phyloP scores from a whole-genome alignment of 2,113 vertebrate genomes.

The Thalassarche chlororhynchos region DNA sequence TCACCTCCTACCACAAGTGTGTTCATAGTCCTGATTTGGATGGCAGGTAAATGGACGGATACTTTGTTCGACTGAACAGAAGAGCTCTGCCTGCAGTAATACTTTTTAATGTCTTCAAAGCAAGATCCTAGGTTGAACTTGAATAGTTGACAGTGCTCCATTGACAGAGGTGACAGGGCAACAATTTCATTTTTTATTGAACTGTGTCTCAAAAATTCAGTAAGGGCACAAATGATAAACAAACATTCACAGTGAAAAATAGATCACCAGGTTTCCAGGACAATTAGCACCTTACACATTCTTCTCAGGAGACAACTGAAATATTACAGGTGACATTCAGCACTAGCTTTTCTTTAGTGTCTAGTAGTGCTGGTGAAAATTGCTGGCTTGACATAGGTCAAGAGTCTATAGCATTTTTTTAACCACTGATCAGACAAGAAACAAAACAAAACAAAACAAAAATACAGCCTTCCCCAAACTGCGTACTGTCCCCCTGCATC shows the following conservation, averaged over 20 bases:
- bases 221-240: not conserved
- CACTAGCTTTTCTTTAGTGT: not conserved
- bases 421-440: not conserved
- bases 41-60: not conserved
- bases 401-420: not conserved
- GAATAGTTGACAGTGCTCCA: not conserved
- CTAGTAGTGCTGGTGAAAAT: not conserved
- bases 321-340: not conserved
- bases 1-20: not conserved
- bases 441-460: not conserved
- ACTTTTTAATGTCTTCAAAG: not conserved
- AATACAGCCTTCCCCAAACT: not conserved
- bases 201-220: slow-evolving; percentile 1
- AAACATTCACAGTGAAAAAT: not conserved
- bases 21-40: not conserved
- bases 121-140: not conserved
- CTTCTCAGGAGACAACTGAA: not conserved
- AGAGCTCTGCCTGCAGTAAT: not conserved
- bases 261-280: not conserved
- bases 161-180: not conserved
- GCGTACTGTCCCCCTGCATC: not conserved
- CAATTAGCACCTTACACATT: not conserved
- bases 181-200: slow-evolving; percentile 17
- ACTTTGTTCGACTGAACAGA: not conserved
- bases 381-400: not conserved